These are phyloP conservation scores for Meiosimyza platycephala DNA, from an alignment of 2,888 invertebrate genomes.

Conservation along the genomic window DNA sequence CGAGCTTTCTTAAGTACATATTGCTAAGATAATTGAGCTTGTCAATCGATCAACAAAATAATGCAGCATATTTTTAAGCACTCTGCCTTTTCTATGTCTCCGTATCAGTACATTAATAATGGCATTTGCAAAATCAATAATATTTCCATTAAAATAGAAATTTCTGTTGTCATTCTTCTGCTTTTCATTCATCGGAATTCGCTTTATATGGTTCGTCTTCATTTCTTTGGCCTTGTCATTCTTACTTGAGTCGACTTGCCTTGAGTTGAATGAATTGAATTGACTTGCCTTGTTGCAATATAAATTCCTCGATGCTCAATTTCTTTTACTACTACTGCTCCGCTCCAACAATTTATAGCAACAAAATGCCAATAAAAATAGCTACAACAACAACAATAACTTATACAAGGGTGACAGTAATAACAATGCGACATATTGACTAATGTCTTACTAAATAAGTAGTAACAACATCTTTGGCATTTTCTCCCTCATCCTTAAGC, in stretches of 20 bases:
- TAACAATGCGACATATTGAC: not conserved
- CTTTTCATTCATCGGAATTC: not conserved
- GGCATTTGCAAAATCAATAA: constrained; percentile 15
- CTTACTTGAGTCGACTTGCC: not conserved
- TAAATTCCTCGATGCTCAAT: constrained; percentile 3
- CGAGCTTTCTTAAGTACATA: not conserved
- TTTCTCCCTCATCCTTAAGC: constrained; percentile 10
- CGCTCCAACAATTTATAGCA: not conserved
- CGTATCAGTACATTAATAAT: too few species aligned
- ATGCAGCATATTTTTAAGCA: too few species aligned
- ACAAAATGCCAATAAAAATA: constrained; percentile 13
- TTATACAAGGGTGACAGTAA: not conserved
- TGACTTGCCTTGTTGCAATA: too few species aligned
- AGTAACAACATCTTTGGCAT: not conserved
- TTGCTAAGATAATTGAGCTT: too few species aligned
- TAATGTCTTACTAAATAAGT: not conserved
- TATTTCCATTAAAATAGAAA: constrained; percentile 16
- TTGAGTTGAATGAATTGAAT: not conserved
- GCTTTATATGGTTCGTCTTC: not conserved
- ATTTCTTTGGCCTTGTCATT: not conserved
- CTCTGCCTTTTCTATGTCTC: too few species aligned
- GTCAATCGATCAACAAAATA: too few species aligned
- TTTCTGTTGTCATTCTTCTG: not conserved
- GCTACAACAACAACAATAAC: constrained; percentile 3
- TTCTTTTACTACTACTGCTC: not conserved